Percentiles rank a stretch among this genome's conserved stretches.
Evolutionary conservation across 2,113 vertebrate genomes (phyloP).

Genomic region (Anthoscopus minutus): DNA sequence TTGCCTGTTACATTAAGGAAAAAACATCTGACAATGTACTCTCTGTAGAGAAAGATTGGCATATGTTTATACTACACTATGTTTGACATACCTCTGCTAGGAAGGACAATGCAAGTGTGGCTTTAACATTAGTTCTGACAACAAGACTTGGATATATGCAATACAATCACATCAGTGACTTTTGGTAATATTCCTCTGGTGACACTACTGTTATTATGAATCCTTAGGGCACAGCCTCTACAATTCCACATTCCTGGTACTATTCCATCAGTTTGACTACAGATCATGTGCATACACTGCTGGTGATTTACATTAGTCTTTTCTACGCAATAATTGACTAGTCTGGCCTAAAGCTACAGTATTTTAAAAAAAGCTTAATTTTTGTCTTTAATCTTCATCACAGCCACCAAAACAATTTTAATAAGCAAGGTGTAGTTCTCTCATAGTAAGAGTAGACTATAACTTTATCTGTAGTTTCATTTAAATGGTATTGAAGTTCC

Average conservation of each 20-base stretch:
- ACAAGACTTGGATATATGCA: background rate
- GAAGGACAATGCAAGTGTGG: background rate
- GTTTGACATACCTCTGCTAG: background rate
- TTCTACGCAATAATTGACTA: background rate
- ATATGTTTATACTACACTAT: background rate
- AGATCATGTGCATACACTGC: background rate
- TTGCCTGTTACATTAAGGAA: background rate
- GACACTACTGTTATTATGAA: background rate
- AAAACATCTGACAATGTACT: background rate
- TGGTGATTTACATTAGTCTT: background rate
- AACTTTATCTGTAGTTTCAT: background rate
- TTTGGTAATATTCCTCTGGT: background rate
- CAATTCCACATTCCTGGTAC: background rate
- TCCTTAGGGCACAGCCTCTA: background rate
- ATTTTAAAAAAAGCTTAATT: background rate
- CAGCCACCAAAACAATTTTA: background rate
- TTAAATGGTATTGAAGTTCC: background rate
- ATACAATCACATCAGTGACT: background rate
- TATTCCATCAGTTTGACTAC: background rate
- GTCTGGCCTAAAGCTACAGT: background rate
- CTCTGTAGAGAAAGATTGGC: background rate
- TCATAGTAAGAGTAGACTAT: background rate
- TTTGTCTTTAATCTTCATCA: background rate
- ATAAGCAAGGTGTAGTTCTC: background rate
- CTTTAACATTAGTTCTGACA: conserved; percentile 36